These are phyloP conservation scores for Lepilemur septentrionalis DNA, from an alignment of 2,797 vertebrate species.

Conservation along the genomic window DNA sequence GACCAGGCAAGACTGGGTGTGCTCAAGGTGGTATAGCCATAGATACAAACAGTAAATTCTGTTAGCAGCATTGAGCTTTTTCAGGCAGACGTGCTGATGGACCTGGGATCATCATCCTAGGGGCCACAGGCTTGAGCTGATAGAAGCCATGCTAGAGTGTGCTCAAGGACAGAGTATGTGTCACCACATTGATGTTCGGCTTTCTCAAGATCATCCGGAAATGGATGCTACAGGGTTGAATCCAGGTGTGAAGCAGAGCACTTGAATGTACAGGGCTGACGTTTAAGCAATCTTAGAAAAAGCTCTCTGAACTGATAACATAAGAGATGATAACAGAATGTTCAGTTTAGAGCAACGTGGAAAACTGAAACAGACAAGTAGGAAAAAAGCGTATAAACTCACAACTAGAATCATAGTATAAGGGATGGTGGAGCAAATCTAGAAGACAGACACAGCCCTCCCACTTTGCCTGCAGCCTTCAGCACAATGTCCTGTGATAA, in stretches of 20 bases:
- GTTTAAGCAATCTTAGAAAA: neutral
- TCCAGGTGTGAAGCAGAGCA: neutral
- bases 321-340: neutral
- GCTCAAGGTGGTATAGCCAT: too few species aligned
- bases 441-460: neutral
- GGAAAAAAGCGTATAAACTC: neutral
- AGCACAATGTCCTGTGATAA: neutral
- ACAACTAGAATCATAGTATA: neutral
- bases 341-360: neutral
- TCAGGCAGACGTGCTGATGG: neutral
- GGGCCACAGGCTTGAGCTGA: neutral
- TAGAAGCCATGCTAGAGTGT: neutral
- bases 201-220: neutral
- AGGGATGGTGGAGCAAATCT: neutral
- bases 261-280: neutral
- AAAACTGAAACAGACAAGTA: neutral
- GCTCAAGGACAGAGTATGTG: neutral
- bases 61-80: neutral
- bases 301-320: neutral
- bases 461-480: neutral
- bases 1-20: too few species aligned
- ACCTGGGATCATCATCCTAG: too few species aligned
- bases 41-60: neutral
- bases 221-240: neutral
- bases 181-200: neutral